Evolutionary conservation across 2,797 vertebrate genomes (phyloP), one percentile per base, ranked within the genome.

Genomic region (Poeciliopsis paucimaculata): DNA sequence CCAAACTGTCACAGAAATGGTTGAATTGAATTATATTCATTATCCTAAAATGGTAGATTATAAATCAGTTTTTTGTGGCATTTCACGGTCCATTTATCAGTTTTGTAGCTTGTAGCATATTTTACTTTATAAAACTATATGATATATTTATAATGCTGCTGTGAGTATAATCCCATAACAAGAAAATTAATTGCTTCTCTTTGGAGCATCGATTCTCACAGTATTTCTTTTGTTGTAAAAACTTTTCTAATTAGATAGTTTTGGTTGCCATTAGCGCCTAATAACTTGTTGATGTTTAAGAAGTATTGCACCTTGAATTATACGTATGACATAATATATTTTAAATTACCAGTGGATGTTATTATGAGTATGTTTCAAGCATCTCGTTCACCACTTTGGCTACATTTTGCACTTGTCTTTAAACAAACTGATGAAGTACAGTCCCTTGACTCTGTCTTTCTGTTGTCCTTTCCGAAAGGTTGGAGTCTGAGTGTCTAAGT

Each of bases 251-350:
- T 77, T 80, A 45, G 41, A 20, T 68, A 41, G 46, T 26, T 45
- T 77, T 45, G 66, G 66, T 57, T 76, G 26, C 20, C 70, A 28
- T 78, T 75, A 72, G 78, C 34, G 43, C 53, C 76, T 18, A 0
- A 75, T 47, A 77, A 51, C 43, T 83, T 73, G 77, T 73, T 41
- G 80, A 55, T 75, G 78, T 79, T 83, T 64, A 78, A 85, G 71
- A 74, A 51, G 28, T 73, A 12, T 4, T 10, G 41, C 75, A 43
- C 10, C 72, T 0, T 8, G 73, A 85, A 79, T 75, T 77, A 87
- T 87, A 39, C 75, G 62, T 84, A 6, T 47, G 0, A 72, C 34
- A 66, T 85, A 86, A 89, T 90, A 82, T 82, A 64, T 60, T 85
- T 4, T 76, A 79, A 84, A 66, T 51, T 2, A 47, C 80, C 71